phyloP scores from a whole-genome alignment of 2,113 vertebrate genomes.

The Microcebus jonahi region DNA sequence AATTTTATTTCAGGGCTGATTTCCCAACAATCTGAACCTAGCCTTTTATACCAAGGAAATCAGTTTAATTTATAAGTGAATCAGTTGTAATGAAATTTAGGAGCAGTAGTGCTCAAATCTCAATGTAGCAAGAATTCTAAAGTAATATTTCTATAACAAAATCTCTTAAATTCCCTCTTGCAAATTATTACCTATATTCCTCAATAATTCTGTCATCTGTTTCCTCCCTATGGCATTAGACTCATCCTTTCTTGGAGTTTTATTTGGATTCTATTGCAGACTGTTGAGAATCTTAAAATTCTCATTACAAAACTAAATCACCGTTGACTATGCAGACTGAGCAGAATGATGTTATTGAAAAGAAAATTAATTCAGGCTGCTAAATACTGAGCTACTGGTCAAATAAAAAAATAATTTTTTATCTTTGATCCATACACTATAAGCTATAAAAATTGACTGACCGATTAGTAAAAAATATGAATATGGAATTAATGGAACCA shows the following conservation, averaged over 20 bases:
- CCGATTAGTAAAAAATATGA: background rate
- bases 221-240: background rate
- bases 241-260: background rate
- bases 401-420: background rate
- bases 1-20: background rate
- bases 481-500: background rate
- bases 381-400: background rate
- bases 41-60: constrained; percentile 42
- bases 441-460: background rate
- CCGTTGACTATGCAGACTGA: background rate
- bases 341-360: background rate
- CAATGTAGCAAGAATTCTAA: constrained; percentile 7
- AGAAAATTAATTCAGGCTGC: background rate
- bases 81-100: constrained; percentile 26
- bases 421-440: background rate
- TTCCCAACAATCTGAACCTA: background rate
- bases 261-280: constrained; percentile 1
- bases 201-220: constrained; percentile 42
- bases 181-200: constrained; percentile 16
- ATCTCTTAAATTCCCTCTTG: constrained; percentile 20
- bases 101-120: constrained; percentile 5
- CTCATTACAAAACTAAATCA: background rate
- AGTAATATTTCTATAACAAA: constrained; percentile 22
- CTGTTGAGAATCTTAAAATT: background rate
- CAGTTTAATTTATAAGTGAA: constrained; percentile 45